Percentiles rank a stretch among this genome's conserved stretches.
phyloP scores from a whole-genome alignment of 2,797 vertebrate genomes.

The Coendou prehensilis region DNA sequence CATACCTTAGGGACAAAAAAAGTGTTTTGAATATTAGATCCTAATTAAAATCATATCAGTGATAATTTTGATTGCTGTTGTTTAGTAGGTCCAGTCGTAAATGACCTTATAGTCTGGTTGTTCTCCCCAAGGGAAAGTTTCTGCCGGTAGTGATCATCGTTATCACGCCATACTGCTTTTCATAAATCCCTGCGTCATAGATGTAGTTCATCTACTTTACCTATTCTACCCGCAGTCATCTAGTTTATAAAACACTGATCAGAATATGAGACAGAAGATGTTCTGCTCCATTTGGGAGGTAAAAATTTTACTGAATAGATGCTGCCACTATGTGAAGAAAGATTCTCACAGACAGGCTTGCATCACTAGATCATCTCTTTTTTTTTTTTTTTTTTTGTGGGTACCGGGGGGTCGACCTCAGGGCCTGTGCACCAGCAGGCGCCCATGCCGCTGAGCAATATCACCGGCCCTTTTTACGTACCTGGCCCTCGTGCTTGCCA shows the following conservation, averaged over 20 bases:
- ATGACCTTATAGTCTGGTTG: slow-evolving; percentile 71
- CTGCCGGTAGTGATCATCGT: slow-evolving; percentile 75
- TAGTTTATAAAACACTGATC: slow-evolving; percentile 79
- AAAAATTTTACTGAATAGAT: slow-evolving; percentile 62
- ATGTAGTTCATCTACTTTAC: slow-evolving; percentile 67
- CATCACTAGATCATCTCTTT: slow-evolving; percentile 6
- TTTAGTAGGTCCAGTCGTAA: slow-evolving; percentile 67
- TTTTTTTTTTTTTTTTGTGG: neutral
- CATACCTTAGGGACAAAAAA: neutral
- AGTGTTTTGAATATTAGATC: slow-evolving; percentile 55
- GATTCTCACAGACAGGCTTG: neutral
- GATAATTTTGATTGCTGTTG: slow-evolving; percentile 58
- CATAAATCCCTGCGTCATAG: slow-evolving; percentile 72
- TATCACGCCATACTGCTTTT: slow-evolving; percentile 71
- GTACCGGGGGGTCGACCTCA: no score
- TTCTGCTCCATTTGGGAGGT: slow-evolving; percentile 73
- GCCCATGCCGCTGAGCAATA: no score
- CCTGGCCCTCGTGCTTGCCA: no score
- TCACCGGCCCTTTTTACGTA: no score
- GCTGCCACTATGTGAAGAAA: neutral
- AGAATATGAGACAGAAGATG: slow-evolving; percentile 66
- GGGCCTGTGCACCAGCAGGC: no score
- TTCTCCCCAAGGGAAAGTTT: slow-evolving; percentile 79
- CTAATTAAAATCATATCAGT: slow-evolving; percentile 74
- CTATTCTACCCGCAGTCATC: slow-evolving; percentile 68